Conservation (phyloP, 1,140 invertebrate genomes). For the Drosophila serrata region DNA sequence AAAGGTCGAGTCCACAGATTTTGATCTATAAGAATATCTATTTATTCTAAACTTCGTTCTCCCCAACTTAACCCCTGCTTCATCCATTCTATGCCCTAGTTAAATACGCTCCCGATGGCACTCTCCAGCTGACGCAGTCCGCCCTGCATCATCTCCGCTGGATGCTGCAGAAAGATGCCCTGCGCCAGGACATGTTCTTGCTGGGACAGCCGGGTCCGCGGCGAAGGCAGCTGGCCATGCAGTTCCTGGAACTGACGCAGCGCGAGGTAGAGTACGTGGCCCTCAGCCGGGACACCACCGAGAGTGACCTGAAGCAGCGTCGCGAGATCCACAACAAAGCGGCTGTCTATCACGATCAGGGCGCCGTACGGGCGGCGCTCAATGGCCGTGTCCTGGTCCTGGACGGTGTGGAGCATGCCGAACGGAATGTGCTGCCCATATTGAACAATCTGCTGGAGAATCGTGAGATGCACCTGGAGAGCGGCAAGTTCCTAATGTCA, state of each 20-base stretch:
- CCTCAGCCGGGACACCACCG: constrained; percentile 97
- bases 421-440: constrained; percentile 98
- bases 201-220: constrained; percentile 94
- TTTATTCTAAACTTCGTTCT: neutral
- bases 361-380: constrained; percentile 95
- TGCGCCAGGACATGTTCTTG: constrained; percentile 98
- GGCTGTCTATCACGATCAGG: constrained; percentile 97
- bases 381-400: constrained; percentile 96
- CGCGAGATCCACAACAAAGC: constrained; percentile 95
- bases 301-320: constrained; percentile 98
- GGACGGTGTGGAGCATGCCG: constrained; percentile 99
- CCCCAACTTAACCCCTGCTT: neutral
- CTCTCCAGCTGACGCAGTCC: constrained; percentile 89
- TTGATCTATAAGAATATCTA: neutral
- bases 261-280: constrained; percentile 97
- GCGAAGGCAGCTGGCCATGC: constrained; percentile 91
- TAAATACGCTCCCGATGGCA: constrained; percentile 84
- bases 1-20: constrained; percentile 46
- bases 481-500: constrained; percentile 96
- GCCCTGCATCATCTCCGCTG: constrained; percentile 94
- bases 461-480: constrained; percentile 99
- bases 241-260: constrained; percentile 95
- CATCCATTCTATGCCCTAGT: constrained; percentile 82
- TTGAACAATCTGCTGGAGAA: constrained; percentile 99
- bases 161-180: constrained; percentile 97